phyloP scores from a whole-genome alignment of 1,140 invertebrate genomes.

The Yoshiicerus persimilis region DNA sequence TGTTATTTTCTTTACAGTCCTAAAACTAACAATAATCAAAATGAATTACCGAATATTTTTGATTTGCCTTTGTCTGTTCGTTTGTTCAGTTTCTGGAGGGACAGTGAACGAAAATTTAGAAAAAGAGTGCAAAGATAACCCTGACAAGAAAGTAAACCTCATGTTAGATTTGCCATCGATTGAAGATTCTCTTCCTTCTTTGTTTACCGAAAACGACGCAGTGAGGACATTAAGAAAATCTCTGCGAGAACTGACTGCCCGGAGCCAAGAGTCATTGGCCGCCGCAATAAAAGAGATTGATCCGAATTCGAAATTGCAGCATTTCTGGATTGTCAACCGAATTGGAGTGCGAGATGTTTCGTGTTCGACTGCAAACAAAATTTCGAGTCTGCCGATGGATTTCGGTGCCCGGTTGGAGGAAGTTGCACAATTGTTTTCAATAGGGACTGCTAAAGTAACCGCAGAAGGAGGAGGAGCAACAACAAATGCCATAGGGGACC shows the following conservation, averaged over 20 bases:
- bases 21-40: too few species aligned
- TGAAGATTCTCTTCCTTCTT: not conserved
- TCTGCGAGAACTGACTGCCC: not conserved
- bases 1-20: too few species aligned
- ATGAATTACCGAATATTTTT: not conserved
- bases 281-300: not conserved
- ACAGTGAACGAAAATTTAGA: not conserved
- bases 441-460: not conserved
- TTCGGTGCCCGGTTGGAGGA: not conserved
- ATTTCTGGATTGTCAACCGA: not conserved
- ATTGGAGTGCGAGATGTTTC: not conserved
- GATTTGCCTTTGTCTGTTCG: not conserved
- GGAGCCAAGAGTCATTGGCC: not conserved
- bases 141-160: not conserved
- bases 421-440: not conserved
- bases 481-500: not conserved
- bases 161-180: not conserved
- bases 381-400: not conserved
- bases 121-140: not conserved
- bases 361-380: not conserved
- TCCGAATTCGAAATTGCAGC: not conserved
- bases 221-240: not conserved
- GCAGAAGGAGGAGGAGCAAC: not conserved
- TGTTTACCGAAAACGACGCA: not conserved
- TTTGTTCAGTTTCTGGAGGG: not conserved